phyloP scores from a whole-genome alignment of 2,797 vertebrate genomes.

The Cynodonichthys magdalenae region DNA sequence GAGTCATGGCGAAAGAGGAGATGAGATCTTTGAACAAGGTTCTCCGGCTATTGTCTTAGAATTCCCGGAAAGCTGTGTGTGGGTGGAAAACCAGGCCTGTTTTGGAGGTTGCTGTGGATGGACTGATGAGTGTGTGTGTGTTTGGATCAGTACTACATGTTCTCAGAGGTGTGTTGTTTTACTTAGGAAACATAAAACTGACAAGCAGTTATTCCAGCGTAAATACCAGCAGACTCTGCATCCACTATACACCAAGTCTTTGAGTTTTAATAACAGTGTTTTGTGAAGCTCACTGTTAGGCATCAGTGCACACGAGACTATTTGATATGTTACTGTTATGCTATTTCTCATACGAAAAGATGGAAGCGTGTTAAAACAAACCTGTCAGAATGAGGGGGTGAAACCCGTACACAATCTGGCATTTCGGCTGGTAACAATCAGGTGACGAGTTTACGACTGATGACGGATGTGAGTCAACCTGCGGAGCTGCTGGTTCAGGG shows the following conservation, averaged over 20 bases:
- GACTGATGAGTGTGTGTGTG: constrained; percentile 5
- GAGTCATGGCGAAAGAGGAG: constrained; percentile 59
- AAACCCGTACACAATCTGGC: not conserved
- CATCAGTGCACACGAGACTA: not conserved
- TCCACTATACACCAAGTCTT: not conserved
- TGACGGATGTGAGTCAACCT: constrained; percentile 32
- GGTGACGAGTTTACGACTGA: constrained; percentile 14
- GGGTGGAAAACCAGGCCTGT: constrained; percentile 50
- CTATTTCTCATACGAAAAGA: constrained; percentile 2
- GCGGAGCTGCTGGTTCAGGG: constrained; percentile 43
- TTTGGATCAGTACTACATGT: constrained; percentile 3
- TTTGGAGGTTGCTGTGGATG: constrained; percentile 18
- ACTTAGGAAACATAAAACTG: not conserved
- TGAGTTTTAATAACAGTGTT: constrained; percentile 3
- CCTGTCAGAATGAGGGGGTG: not conserved
- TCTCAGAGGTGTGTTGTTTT: constrained; percentile 3
- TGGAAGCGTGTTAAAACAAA: constrained; percentile 6
- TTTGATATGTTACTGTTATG: constrained; percentile 13
- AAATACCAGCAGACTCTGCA: constrained; percentile 10
- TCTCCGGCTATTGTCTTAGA: constrained; percentile 52
- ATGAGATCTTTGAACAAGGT: constrained; percentile 30
- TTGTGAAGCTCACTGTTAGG: constrained; percentile 1
- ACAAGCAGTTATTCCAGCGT: not conserved
- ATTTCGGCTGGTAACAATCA: constrained; percentile 5
- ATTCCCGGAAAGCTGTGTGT: constrained; percentile 71